Evolutionary conservation across 1,140 invertebrate species (phyloP).

Genomic region (Plectrocnemia conspersa): DNA sequence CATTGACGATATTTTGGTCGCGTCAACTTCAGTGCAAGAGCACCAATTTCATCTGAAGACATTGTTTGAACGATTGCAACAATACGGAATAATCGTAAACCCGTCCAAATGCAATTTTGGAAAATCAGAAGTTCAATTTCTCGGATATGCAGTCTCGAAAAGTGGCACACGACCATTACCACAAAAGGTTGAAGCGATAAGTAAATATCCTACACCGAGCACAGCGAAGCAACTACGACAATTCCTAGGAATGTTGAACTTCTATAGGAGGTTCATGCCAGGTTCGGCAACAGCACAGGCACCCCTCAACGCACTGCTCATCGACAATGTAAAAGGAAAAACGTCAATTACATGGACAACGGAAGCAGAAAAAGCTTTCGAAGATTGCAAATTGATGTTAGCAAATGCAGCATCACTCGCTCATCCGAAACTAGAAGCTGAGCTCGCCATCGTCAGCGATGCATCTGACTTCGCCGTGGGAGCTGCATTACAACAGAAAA

Average conservation of each 20-base stretch:
- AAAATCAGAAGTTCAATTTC: slow-evolving; percentile 19
- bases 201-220: slow-evolving; percentile 37
- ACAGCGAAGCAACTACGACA: slow-evolving; percentile 37
- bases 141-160: slow-evolving; percentile 38
- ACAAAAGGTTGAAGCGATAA: slow-evolving; percentile 36
- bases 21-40: slow-evolving; percentile 34
- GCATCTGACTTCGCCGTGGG: slow-evolving; percentile 42
- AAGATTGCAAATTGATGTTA: slow-evolving; percentile 41
- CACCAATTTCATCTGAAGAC: slow-evolving; percentile 36
- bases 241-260: slow-evolving; percentile 47
- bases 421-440: slow-evolving; percentile 31
- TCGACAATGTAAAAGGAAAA: slow-evolving; percentile 28
- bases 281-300: slow-evolving; percentile 32
- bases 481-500: slow-evolving; percentile 39
- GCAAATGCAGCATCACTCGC: slow-evolving; percentile 35
- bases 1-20: slow-evolving; percentile 43
- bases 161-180: slow-evolving; percentile 37
- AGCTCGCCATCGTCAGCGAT: slow-evolving; percentile 36
- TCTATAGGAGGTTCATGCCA: slow-evolving; percentile 39
- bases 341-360: slow-evolving; percentile 37
- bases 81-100: slow-evolving; percentile 39
- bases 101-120: slow-evolving; percentile 37
- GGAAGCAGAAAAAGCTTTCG: slow-evolving; percentile 38
- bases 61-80: slow-evolving; percentile 33
- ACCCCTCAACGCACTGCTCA: slow-evolving; percentile 24